Percentiles rank a stretch among this genome's conserved stretches.
phyloP scores from a whole-genome alignment of 2,888 invertebrate genomes.

The Antitype chi region DNA sequence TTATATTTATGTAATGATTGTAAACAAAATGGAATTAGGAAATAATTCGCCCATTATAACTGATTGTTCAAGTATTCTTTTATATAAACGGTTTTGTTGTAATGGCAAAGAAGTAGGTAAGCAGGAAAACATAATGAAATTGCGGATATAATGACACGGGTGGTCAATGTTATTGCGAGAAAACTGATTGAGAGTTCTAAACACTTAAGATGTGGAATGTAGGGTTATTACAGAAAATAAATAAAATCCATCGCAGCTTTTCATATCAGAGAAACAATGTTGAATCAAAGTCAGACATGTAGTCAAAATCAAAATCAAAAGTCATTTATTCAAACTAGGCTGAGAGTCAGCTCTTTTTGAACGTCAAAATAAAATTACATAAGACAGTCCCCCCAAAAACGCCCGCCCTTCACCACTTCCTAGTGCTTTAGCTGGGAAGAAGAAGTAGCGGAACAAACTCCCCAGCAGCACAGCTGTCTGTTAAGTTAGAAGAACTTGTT shows the following conservation, averaged over 20 bases:
- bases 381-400: too few relatives aligned
- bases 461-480: too few relatives aligned
- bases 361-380: too few relatives aligned
- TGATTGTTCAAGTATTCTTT: neutral
- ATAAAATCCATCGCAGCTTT: neutral
- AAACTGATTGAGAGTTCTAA: neutral
- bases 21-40: slow-evolving; percentile 15
- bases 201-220: neutral
- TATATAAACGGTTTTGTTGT: neutral
- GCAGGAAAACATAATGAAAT: neutral
- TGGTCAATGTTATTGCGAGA: neutral
- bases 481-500: too few relatives aligned
- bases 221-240: neutral
- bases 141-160: neutral
- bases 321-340: too few relatives aligned
- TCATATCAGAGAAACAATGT: neutral
- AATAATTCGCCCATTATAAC: slow-evolving; percentile 10
- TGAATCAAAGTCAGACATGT: neutral
- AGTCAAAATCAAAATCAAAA: too few relatives aligned
- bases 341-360: too few relatives aligned
- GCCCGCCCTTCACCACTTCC: too few relatives aligned
- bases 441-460: too few relatives aligned
- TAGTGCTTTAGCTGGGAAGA: too few relatives aligned
- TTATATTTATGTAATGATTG: slow-evolving; percentile 6
- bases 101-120: neutral